Evolutionary conservation across 2,888 invertebrate species (phyloP).

Genomic region (Caenorhabditis parvicauda): DNA sequence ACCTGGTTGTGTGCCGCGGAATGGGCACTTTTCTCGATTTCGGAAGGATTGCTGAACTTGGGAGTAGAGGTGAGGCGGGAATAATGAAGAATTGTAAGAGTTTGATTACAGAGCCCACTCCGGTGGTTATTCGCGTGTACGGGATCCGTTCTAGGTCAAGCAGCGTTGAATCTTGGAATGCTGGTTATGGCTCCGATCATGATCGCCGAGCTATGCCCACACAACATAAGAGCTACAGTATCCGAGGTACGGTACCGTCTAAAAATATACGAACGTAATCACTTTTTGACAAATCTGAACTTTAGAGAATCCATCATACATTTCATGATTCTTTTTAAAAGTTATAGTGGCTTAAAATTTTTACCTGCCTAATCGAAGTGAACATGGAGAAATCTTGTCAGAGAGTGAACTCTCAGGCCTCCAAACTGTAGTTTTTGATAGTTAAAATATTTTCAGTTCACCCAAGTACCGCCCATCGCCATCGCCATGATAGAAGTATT

Average conservation of each 20-base stretch:
- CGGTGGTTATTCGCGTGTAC: slow-evolving; percentile 23
- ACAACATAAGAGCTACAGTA: slow-evolving; percentile 47
- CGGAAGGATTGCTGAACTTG: slow-evolving; percentile 40
- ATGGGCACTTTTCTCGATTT: slow-evolving; percentile 40
- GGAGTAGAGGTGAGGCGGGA: slow-evolving; percentile 5
- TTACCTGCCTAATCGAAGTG: no score
- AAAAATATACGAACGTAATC: no score
- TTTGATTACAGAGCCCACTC: not conserved
- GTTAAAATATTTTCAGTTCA: slow-evolving; percentile 27
- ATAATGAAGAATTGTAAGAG: not conserved
- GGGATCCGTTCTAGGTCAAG: slow-evolving; percentile 40
- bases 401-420: not conserved
- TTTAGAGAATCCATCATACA: no score
- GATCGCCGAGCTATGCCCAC: slow-evolving; percentile 53
- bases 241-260: slow-evolving; percentile 19
- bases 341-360: no score
- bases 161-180: slow-evolving; percentile 50
- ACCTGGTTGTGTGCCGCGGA: slow-evolving; percentile 46
- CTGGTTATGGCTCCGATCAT: slow-evolving; percentile 53
- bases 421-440: not conserved
- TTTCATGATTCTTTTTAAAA: no score
- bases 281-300: no score
- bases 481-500: slow-evolving; percentile 49
- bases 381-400: no score
- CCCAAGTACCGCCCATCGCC: slow-evolving; percentile 50